Evolutionary conservation across 2,797 vertebrate genomes (phyloP), one percentile per base, ranked within the genome.

Genomic region (Nannoperca obscura): DNA sequence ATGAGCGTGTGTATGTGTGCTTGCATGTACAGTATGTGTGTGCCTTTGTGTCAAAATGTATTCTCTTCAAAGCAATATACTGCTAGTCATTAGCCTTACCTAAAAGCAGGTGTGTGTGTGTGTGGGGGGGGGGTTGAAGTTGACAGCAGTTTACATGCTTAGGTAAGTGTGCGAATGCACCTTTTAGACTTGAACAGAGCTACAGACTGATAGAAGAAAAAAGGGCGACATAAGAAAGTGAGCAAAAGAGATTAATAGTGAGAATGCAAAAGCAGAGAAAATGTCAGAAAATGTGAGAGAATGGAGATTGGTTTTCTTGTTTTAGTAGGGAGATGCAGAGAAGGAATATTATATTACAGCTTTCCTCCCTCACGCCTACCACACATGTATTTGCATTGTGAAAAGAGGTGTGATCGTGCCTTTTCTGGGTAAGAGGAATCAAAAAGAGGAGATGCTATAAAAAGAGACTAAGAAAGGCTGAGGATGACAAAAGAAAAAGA

Each of bases 61-160:
- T 78, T 32, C 30, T 47, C 74, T 80, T 77, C 63, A 81, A 74
- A 84, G 68, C 42, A 32, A 11, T 24, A 34, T 20, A 8, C 49
- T 5, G 36, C 66, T 38, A 20, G 58, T 79, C 68, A 66, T 81
- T 78, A 74, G 58, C 15, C 46, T 50, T 46, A 14, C 36, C 78
- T 38, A 15, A 78, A 81, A 53, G 52, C 49, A 46, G 40, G 17
- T 27, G 46, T 64, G 38, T 40, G 38, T 40, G 3, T 3, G 38
- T 54, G 58, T 50, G 67, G n/a, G 14, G 38, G 57, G 17, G 38
- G 57, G 52, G 15, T 49, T 58, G 78, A 80, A 50, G 55, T 14
- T 40, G 81, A 88, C 87, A 80, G 75, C 71, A 74, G 71, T 80
- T 85, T 85, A 84, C 76, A 86, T 66, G 75, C 72, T 52, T 42